Evolutionary conservation across 2,888 invertebrate genomes (phyloP), one percentile per base, ranked within the genome.

Genomic region (Uropetala carovei): DNA sequence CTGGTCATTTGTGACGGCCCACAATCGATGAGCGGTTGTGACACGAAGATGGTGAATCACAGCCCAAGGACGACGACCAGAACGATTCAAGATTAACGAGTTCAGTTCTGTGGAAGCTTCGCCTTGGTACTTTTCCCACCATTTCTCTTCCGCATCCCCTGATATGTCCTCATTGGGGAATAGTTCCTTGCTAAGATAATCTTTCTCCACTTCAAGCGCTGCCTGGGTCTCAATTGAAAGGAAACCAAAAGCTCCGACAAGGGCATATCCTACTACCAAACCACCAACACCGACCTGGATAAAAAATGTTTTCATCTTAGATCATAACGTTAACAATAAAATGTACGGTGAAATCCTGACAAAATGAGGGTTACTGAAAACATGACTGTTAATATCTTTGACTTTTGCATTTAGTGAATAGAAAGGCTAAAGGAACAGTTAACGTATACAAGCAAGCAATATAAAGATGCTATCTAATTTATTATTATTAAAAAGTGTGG

Each of bases 191-290:
- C 94, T 94, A 27, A 94, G 94, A 93, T 96, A 96, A 58, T 96
- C 95, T 11, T 92, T 86, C 16, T 93, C 93, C 56, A 85, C 92
- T 92, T 95, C 95, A 14, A 96, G 95, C 93, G 94, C 95, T 85
- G 95, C 94, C 94, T 96, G 96, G 16, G 96, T 96, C 94, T 98
- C 98, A 84, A 98, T 97, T 93, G 97, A 96, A 95, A 97, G 97
- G 94, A 98, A 98, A 86, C 97, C 96, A 27, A 97, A 96, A 0
- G 98, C 98, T 0, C 98, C 98, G 59, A 98, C 96, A 92, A 98
- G 97, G 58, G 98, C 98, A 94, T 98, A 98, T 93, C 98, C 97
- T 4, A 98, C 98, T 85, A 98, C 97, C 27, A 98, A 95, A 13
- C 98, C 98, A 92, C 98, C 98, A 64, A 98, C 98, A 93, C 98